A percentile compares a stretch with the other conserved stretches of the same genome.
These are phyloP conservation scores for Synergus laeviventris DNA, from an alignment of 2,888 invertebrate genomes.

Conservation along the genomic window DNA sequence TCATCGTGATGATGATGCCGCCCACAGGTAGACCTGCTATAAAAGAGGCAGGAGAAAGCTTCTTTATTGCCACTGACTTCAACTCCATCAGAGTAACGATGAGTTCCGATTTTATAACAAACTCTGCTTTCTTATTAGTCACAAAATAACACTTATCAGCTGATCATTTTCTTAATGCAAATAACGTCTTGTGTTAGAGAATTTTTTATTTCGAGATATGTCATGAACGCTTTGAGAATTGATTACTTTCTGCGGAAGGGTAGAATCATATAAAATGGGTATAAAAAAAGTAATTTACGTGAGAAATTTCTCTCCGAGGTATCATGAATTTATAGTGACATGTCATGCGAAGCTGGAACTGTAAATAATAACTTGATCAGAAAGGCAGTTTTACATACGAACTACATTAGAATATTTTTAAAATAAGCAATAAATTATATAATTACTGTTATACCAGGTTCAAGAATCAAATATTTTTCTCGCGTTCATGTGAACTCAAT, in stretches of 20 bases:
- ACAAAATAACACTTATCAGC: not conserved
- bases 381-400: not conserved
- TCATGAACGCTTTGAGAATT: not conserved
- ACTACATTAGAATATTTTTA: not conserved
- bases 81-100: constrained; percentile 17
- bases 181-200: not conserved
- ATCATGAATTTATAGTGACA: not conserved
- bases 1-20: constrained; percentile 43
- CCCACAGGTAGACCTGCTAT: not conserved
- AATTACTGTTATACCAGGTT: no score
- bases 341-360: not conserved
- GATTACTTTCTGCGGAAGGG: not conserved
- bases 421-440: no score
- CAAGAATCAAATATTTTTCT: not conserved
- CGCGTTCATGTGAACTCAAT: not conserved
- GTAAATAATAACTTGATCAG: not conserved
- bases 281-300: not conserved
- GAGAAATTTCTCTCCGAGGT: not conserved
- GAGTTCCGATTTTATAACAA: not conserved
- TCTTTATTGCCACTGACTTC: constrained; percentile 24
- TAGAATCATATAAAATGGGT: constrained; percentile 6
- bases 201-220: not conserved
- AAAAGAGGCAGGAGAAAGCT: constrained; percentile 35
- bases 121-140: not conserved
- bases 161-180: not conserved